Percentiles rank a stretch among this genome's conserved stretches.
Conservation (phyloP, 2,888 invertebrate genomes). For the Apotomis turbidana region DNA sequence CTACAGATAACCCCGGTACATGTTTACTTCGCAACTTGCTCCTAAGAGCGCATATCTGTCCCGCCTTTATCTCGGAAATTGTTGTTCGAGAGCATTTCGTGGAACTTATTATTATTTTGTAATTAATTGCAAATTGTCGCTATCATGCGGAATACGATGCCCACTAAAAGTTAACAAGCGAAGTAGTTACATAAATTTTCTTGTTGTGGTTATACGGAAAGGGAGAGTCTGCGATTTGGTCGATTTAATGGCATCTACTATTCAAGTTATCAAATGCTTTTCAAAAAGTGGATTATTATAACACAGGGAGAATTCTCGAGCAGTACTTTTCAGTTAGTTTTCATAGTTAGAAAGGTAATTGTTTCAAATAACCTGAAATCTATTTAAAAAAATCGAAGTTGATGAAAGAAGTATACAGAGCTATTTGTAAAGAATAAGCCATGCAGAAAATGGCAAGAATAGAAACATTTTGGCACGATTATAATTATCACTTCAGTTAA, state of each 20-base stretch:
- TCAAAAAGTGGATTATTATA: too few species aligned
- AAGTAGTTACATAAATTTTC: neutral
- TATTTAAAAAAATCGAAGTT: too few species aligned
- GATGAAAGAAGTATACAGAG: too few species aligned
- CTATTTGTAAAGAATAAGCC: too few species aligned
- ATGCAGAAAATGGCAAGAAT: too few species aligned
- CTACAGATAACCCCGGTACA: constrained; percentile 65
- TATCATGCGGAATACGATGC: neutral
- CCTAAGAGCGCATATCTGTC: constrained; percentile 46
- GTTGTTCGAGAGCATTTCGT: constrained; percentile 53
- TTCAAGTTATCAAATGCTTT: too few species aligned
- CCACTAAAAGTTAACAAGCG: constrained; percentile 16
- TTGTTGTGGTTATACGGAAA: constrained; percentile 14
- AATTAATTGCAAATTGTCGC: constrained; percentile 21
- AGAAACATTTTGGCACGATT: too few species aligned
- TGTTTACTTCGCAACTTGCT: constrained; percentile 62
- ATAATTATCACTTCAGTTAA: too few species aligned
- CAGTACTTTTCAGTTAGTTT: too few species aligned
- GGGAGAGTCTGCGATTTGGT: neutral
- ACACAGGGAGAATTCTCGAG: too few species aligned
- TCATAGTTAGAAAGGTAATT: too few species aligned
- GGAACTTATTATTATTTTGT: constrained; percentile 47
- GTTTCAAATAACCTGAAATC: too few species aligned
- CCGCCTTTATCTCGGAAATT: constrained; percentile 56
- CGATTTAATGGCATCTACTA: neutral